Percentiles rank a stretch among this genome's conserved stretches.
phyloP scores from a whole-genome alignment of 2,113 vertebrate genomes.

The Leucopsar rothschildi region DNA sequence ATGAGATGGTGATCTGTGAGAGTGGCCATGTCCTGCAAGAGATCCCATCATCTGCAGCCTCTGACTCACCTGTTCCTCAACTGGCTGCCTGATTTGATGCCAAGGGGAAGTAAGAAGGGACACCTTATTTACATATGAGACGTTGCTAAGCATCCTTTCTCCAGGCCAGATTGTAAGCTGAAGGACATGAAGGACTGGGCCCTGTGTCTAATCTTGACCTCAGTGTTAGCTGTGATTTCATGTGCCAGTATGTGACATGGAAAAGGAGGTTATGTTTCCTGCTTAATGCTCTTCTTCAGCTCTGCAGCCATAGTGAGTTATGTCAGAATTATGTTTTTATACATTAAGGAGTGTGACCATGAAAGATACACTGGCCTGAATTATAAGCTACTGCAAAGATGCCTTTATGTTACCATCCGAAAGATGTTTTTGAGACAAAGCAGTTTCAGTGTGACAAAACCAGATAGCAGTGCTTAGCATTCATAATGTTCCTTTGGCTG shows the following conservation, averaged over 20 bases:
- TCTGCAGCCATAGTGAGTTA: neutral
- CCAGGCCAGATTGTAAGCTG: neutral
- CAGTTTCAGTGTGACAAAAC: slow-evolving; percentile 11
- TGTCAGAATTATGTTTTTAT: neutral
- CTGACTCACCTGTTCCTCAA: neutral
- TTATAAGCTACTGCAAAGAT: slow-evolving; percentile 9
- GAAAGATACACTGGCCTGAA: slow-evolving; percentile 1
- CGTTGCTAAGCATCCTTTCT: neutral
- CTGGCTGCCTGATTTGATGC: neutral
- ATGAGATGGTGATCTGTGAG: neutral
- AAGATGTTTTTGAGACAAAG: slow-evolving; percentile 36
- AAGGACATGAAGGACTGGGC: neutral
- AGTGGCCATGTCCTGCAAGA: neutral
- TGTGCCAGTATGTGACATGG: neutral
- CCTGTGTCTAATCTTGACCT: neutral
- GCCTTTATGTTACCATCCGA: slow-evolving; percentile 33
- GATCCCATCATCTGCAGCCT: neutral
- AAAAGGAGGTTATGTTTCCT: neutral
- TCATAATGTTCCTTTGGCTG: neutral
- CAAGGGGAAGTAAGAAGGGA: neutral
- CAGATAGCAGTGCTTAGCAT: neutral
- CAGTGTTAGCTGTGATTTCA: neutral
- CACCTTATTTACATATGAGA: neutral
- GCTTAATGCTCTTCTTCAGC: neutral
- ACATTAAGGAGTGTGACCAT: neutral